Conservation (phyloP, 2,888 invertebrate genomes). For the Melanostoma mellinum region DNA sequence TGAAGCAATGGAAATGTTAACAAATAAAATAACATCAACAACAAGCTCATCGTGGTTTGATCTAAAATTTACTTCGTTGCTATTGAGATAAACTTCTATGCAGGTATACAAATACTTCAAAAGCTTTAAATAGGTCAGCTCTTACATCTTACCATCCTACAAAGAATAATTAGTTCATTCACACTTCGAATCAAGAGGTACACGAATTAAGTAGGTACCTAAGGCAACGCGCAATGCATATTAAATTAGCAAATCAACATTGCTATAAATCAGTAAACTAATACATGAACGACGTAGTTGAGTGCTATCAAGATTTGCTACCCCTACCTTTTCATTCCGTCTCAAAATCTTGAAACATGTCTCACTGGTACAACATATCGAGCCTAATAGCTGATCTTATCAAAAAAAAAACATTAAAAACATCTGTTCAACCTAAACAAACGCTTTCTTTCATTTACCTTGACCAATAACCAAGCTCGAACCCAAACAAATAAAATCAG, state of each 20-base stretch:
- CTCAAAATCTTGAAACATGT: conserved; percentile 7
- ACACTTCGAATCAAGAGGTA: neutral
- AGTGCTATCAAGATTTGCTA: too few relatives aligned
- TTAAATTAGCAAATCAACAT: conserved; percentile 11
- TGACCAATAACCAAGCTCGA: neutral
- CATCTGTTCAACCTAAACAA: conserved; percentile 52
- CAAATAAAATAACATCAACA: too few relatives aligned
- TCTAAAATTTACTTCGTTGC: too few relatives aligned
- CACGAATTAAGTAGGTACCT: neutral
- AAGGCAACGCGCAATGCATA: conserved; percentile 10
- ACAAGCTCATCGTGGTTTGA: too few relatives aligned
- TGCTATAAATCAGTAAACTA: too few relatives aligned
- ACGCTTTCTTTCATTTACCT: neutral
- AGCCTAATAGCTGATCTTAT: conserved; percentile 11
- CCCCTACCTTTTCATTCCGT: too few relatives aligned
- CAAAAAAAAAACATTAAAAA: conserved; percentile 7
- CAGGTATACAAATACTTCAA: too few relatives aligned
- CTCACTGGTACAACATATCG: neutral
- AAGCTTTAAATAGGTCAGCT: too few relatives aligned
- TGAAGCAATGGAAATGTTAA: too few relatives aligned
- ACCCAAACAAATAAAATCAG: conserved; percentile 14
- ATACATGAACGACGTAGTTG: too few relatives aligned
- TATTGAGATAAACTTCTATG: too few relatives aligned
- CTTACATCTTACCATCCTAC: neutral
- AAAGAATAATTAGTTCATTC: conserved; percentile 2